Base-by-base conservation (phyloP, 2,888 invertebrate genomes). In the Vannuccia rotundouncinata region DNA sequence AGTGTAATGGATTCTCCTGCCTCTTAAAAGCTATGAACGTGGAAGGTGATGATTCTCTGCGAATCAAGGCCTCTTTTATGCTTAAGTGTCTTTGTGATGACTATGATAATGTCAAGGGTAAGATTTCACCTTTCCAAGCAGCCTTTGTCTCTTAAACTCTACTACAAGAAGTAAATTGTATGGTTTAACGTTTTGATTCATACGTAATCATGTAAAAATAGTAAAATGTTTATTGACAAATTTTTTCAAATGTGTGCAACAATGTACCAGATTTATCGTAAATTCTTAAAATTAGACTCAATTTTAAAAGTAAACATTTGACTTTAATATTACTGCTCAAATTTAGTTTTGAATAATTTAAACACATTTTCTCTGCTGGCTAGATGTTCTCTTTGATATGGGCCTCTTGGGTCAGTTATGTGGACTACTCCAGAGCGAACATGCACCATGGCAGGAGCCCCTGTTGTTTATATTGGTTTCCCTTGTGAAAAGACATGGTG, bases 81-180 rank as follows among this genome's bases (percentile, higher is more conserved):
- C 66, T 66, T 27, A 66, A 66, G 66, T 66, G 66, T 66, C 66
- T 66, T 27, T 66, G 17, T 66, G 25, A 17, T 27, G 66, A 66
- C 25, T 66, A 66, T 22, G 66, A 66, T 66, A 5, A 22, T n/a
- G 66, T 66, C 66, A 66, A 66, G 22, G 66, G 66, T 66, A 45
- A 17, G 45, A n/a, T n/a, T n/a, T n/a, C n/a, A n/a, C n/a, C n/a
- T n/a, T n/a, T n/a, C n/a, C n/a, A n/a, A n/a, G n/a, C n/a, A n/a
- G n/a, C n/a, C n/a, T n/a, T n/a, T n/a, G n/a, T n/a, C n/a, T n/a
- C n/a, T n/a, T n/a, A n/a, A n/a, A n/a, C n/a, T n/a, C n/a, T n/a
- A n/a, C n/a, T n/a, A n/a, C n/a, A n/a, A n/a, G n/a, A n/a, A n/a
- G n/a, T n/a, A n/a, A n/a, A n/a, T n/a, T n/a, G n/a, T n/a, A n/a